Evolutionary conservation across 2,888 invertebrate genomes (phyloP).

Genomic region (Pharmacophagus antenor): DNA sequence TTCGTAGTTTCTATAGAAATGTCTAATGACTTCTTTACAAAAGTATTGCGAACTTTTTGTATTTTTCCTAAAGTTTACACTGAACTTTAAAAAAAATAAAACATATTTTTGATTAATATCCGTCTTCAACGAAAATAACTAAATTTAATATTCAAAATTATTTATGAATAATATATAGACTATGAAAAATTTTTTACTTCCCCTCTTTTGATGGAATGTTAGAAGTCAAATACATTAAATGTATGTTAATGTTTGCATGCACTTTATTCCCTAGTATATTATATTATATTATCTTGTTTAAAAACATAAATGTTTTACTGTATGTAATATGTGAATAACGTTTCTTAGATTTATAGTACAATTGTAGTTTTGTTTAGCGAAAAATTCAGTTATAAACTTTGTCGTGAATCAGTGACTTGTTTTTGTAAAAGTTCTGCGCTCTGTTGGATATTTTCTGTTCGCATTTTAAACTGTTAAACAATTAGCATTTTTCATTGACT

Average conservation of each 20-base stretch:
- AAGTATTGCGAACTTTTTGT: conserved; percentile 21
- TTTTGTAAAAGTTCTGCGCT: conserved; percentile 34
- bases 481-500: conserved; percentile 44
- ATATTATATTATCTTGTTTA: conserved; percentile 3
- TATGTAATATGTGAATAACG: conserved; percentile 7
- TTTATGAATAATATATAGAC: not conserved
- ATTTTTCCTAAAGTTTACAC: conserved; percentile 28
- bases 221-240: conserved; percentile 22
- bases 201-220: not conserved
- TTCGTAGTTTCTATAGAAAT: conserved; percentile 9
- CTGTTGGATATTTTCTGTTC: conserved; percentile 17
- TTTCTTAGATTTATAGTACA: conserved; percentile 9
- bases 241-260: conserved; percentile 31
- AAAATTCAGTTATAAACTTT: conserved; percentile 27
- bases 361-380: not conserved
- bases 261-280: conserved; percentile 12
- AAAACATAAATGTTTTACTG: not conserved
- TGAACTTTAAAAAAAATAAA: conserved; percentile 3
- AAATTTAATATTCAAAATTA: not conserved
- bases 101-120: conserved; percentile 6
- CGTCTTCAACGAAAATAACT: conserved; percentile 7
- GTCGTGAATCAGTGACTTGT: conserved; percentile 36
- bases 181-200: not conserved
- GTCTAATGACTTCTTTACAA: conserved; percentile 15
- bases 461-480: conserved; percentile 56